Base-by-base conservation (phyloP, 2,888 invertebrate genomes). In the Leptogaster cylindrica region DNA sequence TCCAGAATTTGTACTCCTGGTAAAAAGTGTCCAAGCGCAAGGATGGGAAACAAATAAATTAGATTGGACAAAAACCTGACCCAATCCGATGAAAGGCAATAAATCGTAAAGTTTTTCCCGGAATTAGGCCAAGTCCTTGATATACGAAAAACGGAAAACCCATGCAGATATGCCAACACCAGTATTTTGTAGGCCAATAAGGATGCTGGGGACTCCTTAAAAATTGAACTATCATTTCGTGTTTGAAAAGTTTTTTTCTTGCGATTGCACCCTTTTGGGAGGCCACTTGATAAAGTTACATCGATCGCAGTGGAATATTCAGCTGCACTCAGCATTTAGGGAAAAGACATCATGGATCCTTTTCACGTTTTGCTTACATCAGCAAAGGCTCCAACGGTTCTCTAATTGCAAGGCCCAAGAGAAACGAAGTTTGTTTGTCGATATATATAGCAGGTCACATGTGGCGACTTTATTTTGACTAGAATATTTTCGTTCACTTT, bases 31-130 rank as follows among this genome's bases (percentile, higher is more conserved):
- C 16, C 41, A n/a, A n/a, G 6, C 16, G 14, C 14, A 41, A 14
- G 39, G 3, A 39, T 12, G 3, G 27, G 50, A 50, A 16, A 51
- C 51, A 51, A 28, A 51, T 51, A 31, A 31, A 51, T 51, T 16
- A 50, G 12, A n/a, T 16, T 18, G 31, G 18, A 51, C 8, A 51
- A 51, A 51, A 31, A 28, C 28, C 10, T 3, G 2, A 14, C 36
- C 55, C 12, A 12, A 23, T 36, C 25, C 55, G 12, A 23, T 18
- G 55, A 23, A 55, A 55, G 23, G 55, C 36, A 20, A 39, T 55
- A 55, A 55, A 55, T 55, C 25, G 55, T 55, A 36, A 36, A 39
- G 14, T 41, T 55, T 46, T 31, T 36, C n/a, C 12, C 31, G 20
- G 23, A 55, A 39, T 23, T 55, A 12, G 23, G 39, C 10, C 20